Evolutionary conservation across 2,113 vertebrate species (phyloP).

Genomic region (Gobius niger): DNA sequence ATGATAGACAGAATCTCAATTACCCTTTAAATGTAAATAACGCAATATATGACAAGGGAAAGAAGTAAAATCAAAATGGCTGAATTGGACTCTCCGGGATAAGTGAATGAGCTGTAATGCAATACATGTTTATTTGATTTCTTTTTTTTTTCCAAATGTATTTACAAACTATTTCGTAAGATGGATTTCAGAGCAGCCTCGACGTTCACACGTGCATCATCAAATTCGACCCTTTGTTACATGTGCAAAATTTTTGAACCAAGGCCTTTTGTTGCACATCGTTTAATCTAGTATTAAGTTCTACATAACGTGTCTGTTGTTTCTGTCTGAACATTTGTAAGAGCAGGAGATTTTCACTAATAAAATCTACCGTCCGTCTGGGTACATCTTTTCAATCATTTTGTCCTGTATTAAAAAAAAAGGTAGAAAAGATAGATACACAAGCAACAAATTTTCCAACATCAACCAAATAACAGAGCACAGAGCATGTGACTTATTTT

Average conservation of each 20-base stretch:
- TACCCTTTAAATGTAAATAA: no score
- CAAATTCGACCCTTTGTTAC: not conserved
- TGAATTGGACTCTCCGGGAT: not conserved
- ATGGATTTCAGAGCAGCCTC: not conserved
- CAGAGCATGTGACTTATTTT: no score
- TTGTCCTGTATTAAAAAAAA: not conserved
- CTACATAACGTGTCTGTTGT: not conserved
- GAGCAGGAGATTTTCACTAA: constrained; percentile 4
- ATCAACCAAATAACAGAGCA: no score
- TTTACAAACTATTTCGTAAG: not conserved
- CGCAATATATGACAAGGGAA: not conserved
- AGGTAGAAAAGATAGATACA: no score
- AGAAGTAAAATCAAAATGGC: not conserved
- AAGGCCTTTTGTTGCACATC: not conserved
- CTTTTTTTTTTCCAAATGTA: no score
- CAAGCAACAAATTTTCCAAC: no score
- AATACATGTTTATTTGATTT: no score
- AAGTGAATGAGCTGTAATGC: not conserved
- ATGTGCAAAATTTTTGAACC: not conserved
- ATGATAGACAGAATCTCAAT: no score
- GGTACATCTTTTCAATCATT: not conserved
- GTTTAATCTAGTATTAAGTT: not conserved
- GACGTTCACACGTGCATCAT: not conserved
- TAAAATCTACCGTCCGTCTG: constrained; percentile 7
- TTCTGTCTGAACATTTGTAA: constrained; percentile 1